Evolutionary conservation across 1,140 invertebrate species (phyloP).

Genomic region (Scaptodrosophila lebanonensis): DNA sequence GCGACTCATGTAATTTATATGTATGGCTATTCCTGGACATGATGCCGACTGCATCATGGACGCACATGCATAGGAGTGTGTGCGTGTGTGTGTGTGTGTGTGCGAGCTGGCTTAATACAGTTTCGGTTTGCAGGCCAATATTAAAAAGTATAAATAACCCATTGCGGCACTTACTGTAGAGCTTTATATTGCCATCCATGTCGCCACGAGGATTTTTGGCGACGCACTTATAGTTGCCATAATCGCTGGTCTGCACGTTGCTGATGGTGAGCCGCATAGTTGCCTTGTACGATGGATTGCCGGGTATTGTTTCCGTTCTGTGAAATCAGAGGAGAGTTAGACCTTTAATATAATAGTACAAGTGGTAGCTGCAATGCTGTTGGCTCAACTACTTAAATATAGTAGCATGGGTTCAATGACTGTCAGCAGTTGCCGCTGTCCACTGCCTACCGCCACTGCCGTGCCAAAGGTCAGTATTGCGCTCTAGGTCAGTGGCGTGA

Average conservation of each 20-base stretch:
- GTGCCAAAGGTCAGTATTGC: neutral
- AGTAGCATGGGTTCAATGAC: conserved; percentile 71
- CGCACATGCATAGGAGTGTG: too few relatives aligned
- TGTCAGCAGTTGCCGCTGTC: conserved; percentile 49
- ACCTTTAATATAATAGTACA: neutral
- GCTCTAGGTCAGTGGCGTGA: conserved; percentile 45
- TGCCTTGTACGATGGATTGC: conserved; percentile 86
- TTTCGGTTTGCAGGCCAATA: conserved; percentile 31
- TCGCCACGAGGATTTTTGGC: conserved; percentile 95
- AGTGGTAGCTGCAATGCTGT: neutral
- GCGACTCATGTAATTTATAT: too few relatives aligned
- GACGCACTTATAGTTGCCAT: conserved; percentile 93
- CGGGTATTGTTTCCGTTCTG: conserved; percentile 82
- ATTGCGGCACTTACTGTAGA: conserved; percentile 88
- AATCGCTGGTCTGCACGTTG: conserved; percentile 86
- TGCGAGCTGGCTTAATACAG: too few relatives aligned
- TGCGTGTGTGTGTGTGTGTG: too few relatives aligned
- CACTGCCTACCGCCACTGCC: too few relatives aligned
- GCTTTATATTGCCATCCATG: conserved; percentile 92
- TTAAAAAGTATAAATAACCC: conserved; percentile 59
- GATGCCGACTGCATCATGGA: too few relatives aligned
- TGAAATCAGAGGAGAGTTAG: conserved; percentile 13
- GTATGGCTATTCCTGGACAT: too few relatives aligned
- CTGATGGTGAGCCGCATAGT: conserved; percentile 89
- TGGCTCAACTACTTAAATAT: too few relatives aligned